A percentile compares a stretch with the other conserved stretches of the same genome.
Evolutionary conservation across 2,113 vertebrate species (phyloP).

Genomic region (Anoplopoma fimbria): DNA sequence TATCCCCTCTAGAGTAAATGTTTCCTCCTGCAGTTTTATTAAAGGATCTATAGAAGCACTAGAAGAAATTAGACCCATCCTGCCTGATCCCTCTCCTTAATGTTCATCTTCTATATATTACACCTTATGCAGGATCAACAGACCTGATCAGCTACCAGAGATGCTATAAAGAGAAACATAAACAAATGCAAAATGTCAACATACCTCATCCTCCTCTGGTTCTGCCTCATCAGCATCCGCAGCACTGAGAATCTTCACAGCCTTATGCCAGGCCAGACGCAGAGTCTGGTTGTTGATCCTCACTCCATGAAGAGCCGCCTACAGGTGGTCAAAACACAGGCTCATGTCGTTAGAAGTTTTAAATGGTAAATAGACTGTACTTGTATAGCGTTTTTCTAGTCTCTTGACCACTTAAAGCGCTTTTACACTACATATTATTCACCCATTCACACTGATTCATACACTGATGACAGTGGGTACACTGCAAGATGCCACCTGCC

Average conservation of each 20-base stretch:
- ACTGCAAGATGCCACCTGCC: no score
- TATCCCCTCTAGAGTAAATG: not conserved
- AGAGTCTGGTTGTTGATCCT: conserved; percentile 92
- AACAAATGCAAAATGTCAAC: conserved; percentile 42
- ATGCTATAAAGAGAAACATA: not conserved
- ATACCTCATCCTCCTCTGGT: conserved; percentile 95
- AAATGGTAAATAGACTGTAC: no score
- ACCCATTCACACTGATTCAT: no score
- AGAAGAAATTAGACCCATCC: not conserved
- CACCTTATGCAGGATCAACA: not conserved
- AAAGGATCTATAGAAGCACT: not conserved
- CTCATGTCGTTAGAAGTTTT: not conserved
- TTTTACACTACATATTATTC: no score
- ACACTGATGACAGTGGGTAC: no score
- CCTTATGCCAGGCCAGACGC: conserved; percentile 95
- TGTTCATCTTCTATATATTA: not conserved
- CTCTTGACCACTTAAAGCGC: no score
- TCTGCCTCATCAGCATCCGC: conserved; percentile 91
- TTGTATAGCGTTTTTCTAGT: no score
- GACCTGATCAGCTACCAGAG: not conserved
- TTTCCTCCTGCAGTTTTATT: not conserved
- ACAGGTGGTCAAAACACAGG: not conserved
- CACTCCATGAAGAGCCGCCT: conserved; percentile 93
- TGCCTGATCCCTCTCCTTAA: not conserved
- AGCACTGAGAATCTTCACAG: conserved; percentile 82